Percentiles rank a stretch among this genome's conserved stretches.
phyloP scores from a whole-genome alignment of 1,140 invertebrate genomes.

The Brachystomella parvula region DNA sequence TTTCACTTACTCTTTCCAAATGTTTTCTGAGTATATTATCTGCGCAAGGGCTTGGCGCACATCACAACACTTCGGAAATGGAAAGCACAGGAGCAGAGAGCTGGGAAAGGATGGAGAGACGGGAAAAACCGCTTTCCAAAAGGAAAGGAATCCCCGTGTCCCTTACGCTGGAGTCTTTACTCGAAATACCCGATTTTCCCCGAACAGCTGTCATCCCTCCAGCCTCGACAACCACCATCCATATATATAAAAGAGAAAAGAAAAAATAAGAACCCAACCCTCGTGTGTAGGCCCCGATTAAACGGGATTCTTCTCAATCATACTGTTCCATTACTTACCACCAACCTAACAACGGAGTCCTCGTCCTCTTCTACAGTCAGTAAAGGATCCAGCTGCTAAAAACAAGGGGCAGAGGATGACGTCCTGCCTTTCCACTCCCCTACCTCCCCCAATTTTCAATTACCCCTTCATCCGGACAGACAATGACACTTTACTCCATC shows the following conservation, averaged over 20 bases:
- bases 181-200: slow-evolving; percentile 13
- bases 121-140: background rate
- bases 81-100: slow-evolving; percentile 3
- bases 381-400: no score
- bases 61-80: slow-evolving; percentile 2
- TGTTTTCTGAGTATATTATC: background rate
- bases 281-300: background rate
- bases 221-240: no score
- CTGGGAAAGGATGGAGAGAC: background rate
- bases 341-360: no score
- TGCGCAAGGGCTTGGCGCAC: slow-evolving; percentile 24
- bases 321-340: slow-evolving; percentile 32
- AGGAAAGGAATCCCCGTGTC: background rate
- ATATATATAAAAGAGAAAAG: no score
- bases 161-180: no score
- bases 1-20: background rate
- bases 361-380: no score
- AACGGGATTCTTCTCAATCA: slow-evolving; percentile 3
- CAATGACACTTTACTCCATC: no score
- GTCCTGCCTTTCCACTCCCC: no score
- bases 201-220: background rate
- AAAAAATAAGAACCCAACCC: background rate
- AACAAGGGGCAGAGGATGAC: no score
- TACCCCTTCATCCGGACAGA: no score
- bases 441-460: no score